Evolutionary conservation across 1,140 invertebrate genomes (phyloP).

Genomic region (Zophobas atratus): DNA sequence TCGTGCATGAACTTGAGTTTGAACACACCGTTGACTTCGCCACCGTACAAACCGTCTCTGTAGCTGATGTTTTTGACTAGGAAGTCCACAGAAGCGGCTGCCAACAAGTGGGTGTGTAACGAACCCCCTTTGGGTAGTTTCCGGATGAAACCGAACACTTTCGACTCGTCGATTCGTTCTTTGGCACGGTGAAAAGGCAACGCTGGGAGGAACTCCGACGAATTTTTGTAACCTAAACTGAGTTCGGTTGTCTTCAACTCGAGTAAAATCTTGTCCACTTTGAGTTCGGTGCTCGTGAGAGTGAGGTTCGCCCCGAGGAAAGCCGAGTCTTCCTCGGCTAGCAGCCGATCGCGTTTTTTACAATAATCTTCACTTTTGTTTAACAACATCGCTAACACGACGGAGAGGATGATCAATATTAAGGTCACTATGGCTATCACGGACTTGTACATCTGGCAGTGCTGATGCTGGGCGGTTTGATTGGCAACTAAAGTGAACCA

Average conservation of each 20-base stretch:
- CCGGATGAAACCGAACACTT: slow-evolving; percentile 80
- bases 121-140: slow-evolving; percentile 81
- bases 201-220: slow-evolving; percentile 53
- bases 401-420: background rate
- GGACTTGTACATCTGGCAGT: background rate
- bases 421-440: slow-evolving; percentile 4
- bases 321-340: slow-evolving; percentile 66
- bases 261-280: slow-evolving; percentile 78
- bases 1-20: slow-evolving; percentile 64
- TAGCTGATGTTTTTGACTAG: slow-evolving; percentile 73
- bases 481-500: too few species aligned
- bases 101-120: slow-evolving; percentile 81
- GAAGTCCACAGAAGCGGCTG: slow-evolving; percentile 77
- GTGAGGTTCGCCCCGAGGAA: slow-evolving; percentile 70
- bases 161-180: slow-evolving; percentile 70
- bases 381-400: background rate
- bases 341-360: slow-evolving; percentile 7
- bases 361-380: slow-evolving; percentile 2
- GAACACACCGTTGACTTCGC: slow-evolving; percentile 67
- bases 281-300: slow-evolving; percentile 72
- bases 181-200: slow-evolving; percentile 56
- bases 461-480: background rate
- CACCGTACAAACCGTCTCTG: slow-evolving; percentile 79
- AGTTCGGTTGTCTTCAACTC: slow-evolving; percentile 74
- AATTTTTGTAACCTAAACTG: slow-evolving; percentile 52